Percentiles rank a stretch among this genome's conserved stretches.
Evolutionary conservation across 2,888 invertebrate genomes (phyloP).

Genomic region (Limnephilus marmoratus): DNA sequence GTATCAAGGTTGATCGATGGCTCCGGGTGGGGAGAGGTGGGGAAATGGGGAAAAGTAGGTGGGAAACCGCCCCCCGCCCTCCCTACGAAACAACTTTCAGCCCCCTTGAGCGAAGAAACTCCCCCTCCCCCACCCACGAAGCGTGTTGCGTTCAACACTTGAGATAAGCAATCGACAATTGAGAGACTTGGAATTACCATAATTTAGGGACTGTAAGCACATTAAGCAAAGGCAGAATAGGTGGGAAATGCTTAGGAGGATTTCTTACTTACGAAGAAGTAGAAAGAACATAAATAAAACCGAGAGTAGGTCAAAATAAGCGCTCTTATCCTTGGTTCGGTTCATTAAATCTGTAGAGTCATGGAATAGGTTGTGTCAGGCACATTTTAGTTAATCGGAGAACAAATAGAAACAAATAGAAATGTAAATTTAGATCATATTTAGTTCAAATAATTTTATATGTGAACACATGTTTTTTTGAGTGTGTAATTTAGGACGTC

Average conservation of each 20-base stretch:
- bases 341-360: background rate
- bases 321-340: background rate
- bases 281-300: constrained; percentile 28
- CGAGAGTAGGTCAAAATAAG: constrained; percentile 16
- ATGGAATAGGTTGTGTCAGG: background rate
- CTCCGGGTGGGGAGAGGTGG: constrained; percentile 38
- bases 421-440: too few relatives aligned
- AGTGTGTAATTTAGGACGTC: too few relatives aligned
- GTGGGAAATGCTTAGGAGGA: constrained; percentile 43
- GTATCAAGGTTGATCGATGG: constrained; percentile 63
- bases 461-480: too few relatives aligned
- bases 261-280: constrained; percentile 30
- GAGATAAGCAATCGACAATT: constrained; percentile 54
- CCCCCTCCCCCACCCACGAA: constrained; percentile 8
- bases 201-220: constrained; percentile 47
- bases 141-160: constrained; percentile 48
- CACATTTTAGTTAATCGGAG: background rate
- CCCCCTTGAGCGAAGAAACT: background rate
- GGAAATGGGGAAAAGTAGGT: background rate
- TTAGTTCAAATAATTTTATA: too few relatives aligned
- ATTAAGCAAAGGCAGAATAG: constrained; percentile 47
- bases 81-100: background rate
- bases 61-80: constrained; percentile 12
- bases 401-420: too few relatives aligned
- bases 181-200: constrained; percentile 54